Evolutionary conservation across 37 sponge, comb jelly and placozoan species (phyloP).

Genomic region (Ianthella basta): DNA sequence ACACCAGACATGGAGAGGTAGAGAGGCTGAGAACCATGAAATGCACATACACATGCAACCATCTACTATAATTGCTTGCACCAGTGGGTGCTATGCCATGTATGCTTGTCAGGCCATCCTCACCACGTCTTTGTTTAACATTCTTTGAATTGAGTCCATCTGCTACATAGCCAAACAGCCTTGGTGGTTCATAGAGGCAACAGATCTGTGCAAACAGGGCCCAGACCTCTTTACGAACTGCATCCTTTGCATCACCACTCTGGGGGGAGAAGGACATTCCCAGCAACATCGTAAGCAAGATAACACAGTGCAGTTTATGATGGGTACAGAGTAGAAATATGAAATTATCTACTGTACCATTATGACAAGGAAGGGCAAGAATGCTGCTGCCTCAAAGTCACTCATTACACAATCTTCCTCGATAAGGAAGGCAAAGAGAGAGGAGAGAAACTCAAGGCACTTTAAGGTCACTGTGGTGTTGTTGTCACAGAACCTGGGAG

Average conservation of each 20-base stretch:
- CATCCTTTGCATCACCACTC: constrained; percentile 92
- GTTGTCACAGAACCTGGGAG: constrained; percentile 54
- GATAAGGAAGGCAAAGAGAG: constrained; percentile 61
- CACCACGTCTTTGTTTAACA: constrained; percentile 80
- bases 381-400: constrained; percentile 82
- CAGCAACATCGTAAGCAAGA: too few species aligned
- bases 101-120: too few species aligned
- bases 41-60: too few species aligned
- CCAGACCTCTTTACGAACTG: constrained; percentile 86
- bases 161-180: constrained; percentile 68
- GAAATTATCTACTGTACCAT: constrained; percentile 65
- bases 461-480: constrained; percentile 89
- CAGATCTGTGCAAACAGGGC: constrained; percentile 72
- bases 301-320: too few species aligned
- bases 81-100: too few species aligned
- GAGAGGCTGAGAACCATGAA: too few species aligned
- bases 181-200: constrained; percentile 81
- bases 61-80: too few species aligned
- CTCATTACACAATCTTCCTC: constrained; percentile 53
- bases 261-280: too few species aligned
- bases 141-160: constrained; percentile 92
- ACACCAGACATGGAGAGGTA: too few species aligned
- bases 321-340: too few species aligned
- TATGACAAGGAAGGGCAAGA: constrained; percentile 81
- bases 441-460: constrained; percentile 82